Evolutionary conservation across 2,797 vertebrate genomes (phyloP).

Genomic region (Saxicola maurus): DNA sequence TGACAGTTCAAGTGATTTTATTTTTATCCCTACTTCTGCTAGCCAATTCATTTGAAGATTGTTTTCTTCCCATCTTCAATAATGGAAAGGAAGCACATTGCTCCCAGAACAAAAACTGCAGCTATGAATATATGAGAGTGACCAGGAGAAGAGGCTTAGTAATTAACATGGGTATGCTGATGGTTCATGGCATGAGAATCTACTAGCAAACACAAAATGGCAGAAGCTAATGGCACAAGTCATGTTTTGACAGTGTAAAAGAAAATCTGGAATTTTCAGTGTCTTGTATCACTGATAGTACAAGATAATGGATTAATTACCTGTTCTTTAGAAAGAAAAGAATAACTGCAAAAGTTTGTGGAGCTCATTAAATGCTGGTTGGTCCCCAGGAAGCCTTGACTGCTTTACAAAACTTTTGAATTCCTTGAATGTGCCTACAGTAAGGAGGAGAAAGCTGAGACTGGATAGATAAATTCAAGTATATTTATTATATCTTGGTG

Average conservation of each 20-base stretch:
- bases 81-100: not conserved
- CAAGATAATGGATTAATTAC: not conserved
- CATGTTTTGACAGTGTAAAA: not conserved
- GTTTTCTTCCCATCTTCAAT: not conserved
- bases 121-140: not conserved
- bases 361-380: not conserved
- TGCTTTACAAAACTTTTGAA: not conserved
- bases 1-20: not conserved
- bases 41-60: not conserved
- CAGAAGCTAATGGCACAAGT: not conserved
- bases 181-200: not conserved
- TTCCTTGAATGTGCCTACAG: not conserved
- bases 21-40: not conserved
- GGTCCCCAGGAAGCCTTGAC: not conserved
- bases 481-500: not conserved
- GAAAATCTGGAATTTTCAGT: not conserved
- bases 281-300: not conserved
- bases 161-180: not conserved
- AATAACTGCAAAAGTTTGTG: not conserved
- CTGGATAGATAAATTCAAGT: not conserved
- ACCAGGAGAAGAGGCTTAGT: not conserved
- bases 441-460: not conserved
- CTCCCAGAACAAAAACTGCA: not conserved
- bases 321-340: not conserved
- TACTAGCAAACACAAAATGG: not conserved